phyloP scores from a whole-genome alignment of 2,888 invertebrate genomes.

The Mayetiola destructor region DNA sequence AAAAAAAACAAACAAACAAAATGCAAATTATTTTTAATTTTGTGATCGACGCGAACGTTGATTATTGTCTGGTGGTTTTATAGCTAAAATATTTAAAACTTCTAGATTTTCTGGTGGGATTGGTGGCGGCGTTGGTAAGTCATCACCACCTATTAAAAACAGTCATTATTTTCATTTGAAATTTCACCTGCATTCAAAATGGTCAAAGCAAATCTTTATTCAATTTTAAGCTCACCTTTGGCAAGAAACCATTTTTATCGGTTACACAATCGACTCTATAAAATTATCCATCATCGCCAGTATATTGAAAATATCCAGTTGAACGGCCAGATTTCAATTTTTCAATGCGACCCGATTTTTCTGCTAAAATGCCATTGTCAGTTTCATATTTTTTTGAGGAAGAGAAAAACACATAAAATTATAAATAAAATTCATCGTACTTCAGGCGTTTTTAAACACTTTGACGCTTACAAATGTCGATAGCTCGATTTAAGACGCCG shows the following conservation, averaged over 20 bases:
- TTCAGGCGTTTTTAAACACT: too few species aligned
- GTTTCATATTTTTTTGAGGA: conserved; percentile 35
- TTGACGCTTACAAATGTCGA: too few species aligned
- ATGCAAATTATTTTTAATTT: too few species aligned
- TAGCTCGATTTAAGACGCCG: too few species aligned
- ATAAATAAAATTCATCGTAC: background rate
- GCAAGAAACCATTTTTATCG: conserved; percentile 40
- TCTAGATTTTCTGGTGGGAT: conserved; percentile 40
- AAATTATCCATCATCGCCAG: conserved; percentile 45
- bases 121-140: conserved; percentile 32
- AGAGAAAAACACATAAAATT: background rate
- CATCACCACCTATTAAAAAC: conserved; percentile 24
- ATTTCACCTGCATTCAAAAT: too few species aligned
- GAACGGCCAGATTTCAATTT: conserved; percentile 37
- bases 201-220: background rate
- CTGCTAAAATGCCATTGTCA: conserved; percentile 41
- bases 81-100: conserved; percentile 44
- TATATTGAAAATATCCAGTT: conserved; percentile 51
- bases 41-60: too few species aligned
- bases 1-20: too few species aligned
- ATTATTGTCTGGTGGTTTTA: background rate
- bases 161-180: too few species aligned
- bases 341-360: conserved; percentile 43
- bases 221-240: conserved; percentile 33
- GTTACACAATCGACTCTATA: conserved; percentile 41